Conservation (phyloP, 1,140 invertebrate genomes). For the Drosophila leontia region DNA sequence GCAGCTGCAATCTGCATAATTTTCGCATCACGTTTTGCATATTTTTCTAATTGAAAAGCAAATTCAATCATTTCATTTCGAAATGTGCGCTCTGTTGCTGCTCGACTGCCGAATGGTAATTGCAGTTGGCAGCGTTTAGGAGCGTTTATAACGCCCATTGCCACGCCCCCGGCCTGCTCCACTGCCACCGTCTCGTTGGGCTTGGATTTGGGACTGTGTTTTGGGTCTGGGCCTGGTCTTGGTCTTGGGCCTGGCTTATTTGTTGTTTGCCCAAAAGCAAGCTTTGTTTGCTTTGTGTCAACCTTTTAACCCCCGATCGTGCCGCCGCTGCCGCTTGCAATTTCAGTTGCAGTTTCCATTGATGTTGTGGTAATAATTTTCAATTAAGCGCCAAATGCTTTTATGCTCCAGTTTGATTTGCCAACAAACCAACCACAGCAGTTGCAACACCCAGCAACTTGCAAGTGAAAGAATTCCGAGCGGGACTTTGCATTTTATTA, state of each 20-base stretch:
- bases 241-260: constrained; percentile 10
- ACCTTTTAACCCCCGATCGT: constrained; percentile 66
- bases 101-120: constrained; percentile 42
- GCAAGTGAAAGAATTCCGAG: constrained; percentile 44
- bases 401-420: constrained; percentile 60
- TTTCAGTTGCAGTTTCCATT: constrained; percentile 13
- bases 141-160: constrained; percentile 55
- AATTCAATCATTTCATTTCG: constrained; percentile 65
- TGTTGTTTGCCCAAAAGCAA: constrained; percentile 44
- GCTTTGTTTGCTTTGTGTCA: constrained; percentile 59
- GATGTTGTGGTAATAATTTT: constrained; percentile 62
- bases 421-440: constrained; percentile 4
- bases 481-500: constrained; percentile 54
- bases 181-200: constrained; percentile 22
- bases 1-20: constrained; percentile 63
- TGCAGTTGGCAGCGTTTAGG: constrained; percentile 59
- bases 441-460: constrained; percentile 23
- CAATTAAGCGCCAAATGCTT: constrained; percentile 59
- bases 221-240: constrained; percentile 7
- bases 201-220: constrained; percentile 12
- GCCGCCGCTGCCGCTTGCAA: constrained; percentile 32
- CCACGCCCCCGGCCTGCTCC: constrained; percentile 37
- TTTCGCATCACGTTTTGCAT: constrained; percentile 65
- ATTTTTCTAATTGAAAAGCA: constrained; percentile 65
- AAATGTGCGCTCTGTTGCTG: constrained; percentile 27